Conservation (phyloP, 2,888 invertebrate genomes). For the Myopa testacea region DNA sequence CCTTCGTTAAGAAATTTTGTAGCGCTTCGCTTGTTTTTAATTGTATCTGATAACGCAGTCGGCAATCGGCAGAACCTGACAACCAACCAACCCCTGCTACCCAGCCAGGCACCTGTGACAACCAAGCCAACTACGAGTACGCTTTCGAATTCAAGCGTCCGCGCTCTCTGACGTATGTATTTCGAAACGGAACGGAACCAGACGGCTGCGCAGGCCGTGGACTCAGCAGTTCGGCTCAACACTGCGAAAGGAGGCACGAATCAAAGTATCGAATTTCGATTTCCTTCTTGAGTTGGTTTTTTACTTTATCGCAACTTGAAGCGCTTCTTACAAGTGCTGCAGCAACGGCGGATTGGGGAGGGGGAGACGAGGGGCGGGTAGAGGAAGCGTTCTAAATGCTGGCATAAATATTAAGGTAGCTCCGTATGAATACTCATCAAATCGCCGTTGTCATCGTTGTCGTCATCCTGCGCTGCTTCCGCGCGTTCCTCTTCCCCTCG, state of each 20-base stretch:
- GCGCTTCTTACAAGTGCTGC: conserved; percentile 3
- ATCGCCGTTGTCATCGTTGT: neutral
- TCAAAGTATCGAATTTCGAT: conserved; percentile 68
- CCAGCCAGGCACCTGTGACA: conserved; percentile 33
- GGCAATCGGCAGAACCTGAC: neutral
- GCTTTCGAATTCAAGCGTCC: neutral
- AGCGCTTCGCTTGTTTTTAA: conserved; percentile 21
- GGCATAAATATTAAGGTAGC: conserved; percentile 5
- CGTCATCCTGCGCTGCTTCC: conserved; percentile 16
- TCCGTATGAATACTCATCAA: neutral
- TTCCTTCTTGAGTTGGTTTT: conserved; percentile 51
- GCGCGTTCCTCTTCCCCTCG: neutral
- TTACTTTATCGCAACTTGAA: conserved; percentile 18
- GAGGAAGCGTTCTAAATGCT: conserved; percentile 11
- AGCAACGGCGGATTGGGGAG: neutral
- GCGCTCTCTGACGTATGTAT: neutral
- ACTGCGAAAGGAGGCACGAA: conserved; percentile 59
- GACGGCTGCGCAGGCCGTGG: conserved; percentile 21
- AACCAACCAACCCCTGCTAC: conserved; percentile 12
- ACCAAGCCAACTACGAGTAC: neutral
- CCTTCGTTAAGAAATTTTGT: conserved; percentile 30
- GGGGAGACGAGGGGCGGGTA: neutral
- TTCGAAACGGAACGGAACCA: conserved; percentile 10
- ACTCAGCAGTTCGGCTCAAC: neutral
- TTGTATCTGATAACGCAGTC: conserved; percentile 27